A percentile compares a stretch with the other conserved stretches of the same genome.
phyloP scores from a whole-genome alignment of 2,888 invertebrate species.

The Drosophila parthenogenetica region DNA sequence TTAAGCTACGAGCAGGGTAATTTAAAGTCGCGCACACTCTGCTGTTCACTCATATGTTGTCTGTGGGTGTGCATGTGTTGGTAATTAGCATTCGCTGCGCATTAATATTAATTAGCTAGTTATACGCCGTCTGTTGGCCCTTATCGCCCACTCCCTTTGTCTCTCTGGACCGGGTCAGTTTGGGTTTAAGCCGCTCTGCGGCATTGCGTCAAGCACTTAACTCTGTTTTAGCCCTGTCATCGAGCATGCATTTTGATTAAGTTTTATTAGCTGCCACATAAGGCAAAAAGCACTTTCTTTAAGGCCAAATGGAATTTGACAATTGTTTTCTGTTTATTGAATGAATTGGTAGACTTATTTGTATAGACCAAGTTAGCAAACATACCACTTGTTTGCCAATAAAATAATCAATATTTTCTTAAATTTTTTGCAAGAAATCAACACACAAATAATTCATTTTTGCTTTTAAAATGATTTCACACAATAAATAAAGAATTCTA shows the following conservation, averaged over 20 bases:
- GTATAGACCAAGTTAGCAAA: conserved; percentile 12
- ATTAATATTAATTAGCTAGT: conserved; percentile 83
- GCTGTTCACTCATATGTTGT: conserved; percentile 9
- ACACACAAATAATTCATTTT: too few relatives aligned
- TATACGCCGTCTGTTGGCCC: conserved; percentile 52
- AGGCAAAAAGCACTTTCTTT: background rate
- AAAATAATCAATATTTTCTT: too few relatives aligned
- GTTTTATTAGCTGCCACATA: conserved; percentile 36
- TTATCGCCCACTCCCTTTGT: background rate
- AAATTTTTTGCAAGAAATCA: too few relatives aligned
- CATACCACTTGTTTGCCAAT: background rate
- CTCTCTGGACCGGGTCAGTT: conserved; percentile 34
- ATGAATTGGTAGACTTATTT: conserved; percentile 43
- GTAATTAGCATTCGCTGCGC: conserved; percentile 80
- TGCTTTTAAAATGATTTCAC: too few relatives aligned
- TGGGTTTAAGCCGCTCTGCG: conserved; percentile 35
- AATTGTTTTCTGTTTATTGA: conserved; percentile 48
- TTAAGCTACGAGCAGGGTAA: background rate
- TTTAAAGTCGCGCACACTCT: background rate
- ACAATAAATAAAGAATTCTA: too few relatives aligned
- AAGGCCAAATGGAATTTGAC: conserved; percentile 15
- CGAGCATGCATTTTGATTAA: conserved; percentile 63
- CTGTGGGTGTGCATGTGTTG: conserved; percentile 33
- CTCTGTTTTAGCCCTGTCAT: conserved; percentile 50
- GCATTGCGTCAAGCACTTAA: conserved; percentile 48